These are phyloP conservation scores for Aphelenchoides fujianensis DNA, from an alignment of 1,140 invertebrate genomes.

Conservation along the genomic window DNA sequence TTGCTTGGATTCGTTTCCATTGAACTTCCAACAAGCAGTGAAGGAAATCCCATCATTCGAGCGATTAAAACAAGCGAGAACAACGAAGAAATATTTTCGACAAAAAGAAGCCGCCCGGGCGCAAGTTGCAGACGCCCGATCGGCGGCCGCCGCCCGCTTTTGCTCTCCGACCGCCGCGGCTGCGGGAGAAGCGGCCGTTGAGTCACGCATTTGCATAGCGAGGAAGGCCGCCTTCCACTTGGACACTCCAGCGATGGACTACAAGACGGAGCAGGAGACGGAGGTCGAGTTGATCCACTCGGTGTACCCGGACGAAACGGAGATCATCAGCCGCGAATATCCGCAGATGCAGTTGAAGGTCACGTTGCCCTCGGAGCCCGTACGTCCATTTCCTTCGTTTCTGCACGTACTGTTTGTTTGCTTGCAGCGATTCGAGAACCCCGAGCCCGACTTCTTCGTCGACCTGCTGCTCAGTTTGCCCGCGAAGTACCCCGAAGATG, in stretches of 20 bases:
- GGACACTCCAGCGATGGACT: conserved; percentile 31
- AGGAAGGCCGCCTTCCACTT: no score
- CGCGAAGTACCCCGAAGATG: conserved; percentile 45
- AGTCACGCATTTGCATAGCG: no score
- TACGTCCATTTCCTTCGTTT: conserved; percentile 17
- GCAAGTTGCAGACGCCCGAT: no score
- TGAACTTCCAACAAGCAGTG: no score
- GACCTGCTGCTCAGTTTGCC: conserved; percentile 31
- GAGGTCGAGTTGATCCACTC: conserved; percentile 44
- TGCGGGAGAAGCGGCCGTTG: no score
- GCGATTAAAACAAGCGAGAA: no score
- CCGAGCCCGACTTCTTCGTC: conserved; percentile 39
- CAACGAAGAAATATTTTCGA: no score
- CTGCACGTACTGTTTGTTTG: neutral
- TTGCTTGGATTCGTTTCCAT: no score
- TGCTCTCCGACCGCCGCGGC: no score
- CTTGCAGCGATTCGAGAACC: conserved; percentile 28
- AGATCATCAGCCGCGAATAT: conserved; percentile 37
- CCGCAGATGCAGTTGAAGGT: conserved; percentile 42
- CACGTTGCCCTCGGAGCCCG: conserved; percentile 40
- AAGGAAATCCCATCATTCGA: no score
- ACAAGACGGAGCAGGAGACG: conserved; percentile 38
- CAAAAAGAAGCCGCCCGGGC: no score
- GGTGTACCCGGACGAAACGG: conserved; percentile 46
- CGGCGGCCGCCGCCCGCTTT: no score